These are phyloP conservation scores for Lamprologus lemairii DNA, from an alignment of 2,113 vertebrate genomes.

Conservation along the genomic window DNA sequence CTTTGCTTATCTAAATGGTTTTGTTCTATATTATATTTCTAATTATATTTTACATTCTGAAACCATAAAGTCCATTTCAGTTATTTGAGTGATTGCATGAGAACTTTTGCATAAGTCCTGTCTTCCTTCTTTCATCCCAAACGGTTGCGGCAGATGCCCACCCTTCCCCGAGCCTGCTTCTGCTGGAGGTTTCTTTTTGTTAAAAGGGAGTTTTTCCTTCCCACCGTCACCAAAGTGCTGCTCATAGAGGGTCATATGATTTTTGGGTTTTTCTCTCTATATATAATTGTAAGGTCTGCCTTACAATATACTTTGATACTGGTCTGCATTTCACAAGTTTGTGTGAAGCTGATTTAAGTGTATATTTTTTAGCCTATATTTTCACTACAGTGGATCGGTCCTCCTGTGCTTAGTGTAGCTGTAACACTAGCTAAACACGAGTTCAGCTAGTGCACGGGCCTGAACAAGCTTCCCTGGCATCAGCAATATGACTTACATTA, in stretches of 20 bases:
- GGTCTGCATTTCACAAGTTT: not conserved
- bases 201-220: not conserved
- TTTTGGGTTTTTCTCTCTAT: not conserved
- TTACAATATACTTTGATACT: not conserved
- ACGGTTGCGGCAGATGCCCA: accelerated
- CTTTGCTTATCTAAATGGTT: not conserved
- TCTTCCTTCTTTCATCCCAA: not conserved
- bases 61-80: not conserved
- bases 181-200: not conserved
- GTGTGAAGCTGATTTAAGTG: not conserved
- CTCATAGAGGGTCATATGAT: not conserved
- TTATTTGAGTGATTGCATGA: not conserved
- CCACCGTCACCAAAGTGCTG: not conserved
- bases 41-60: not conserved
- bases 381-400: not conserved
- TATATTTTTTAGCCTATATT: not conserved
- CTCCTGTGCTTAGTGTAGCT: not conserved
- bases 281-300: not conserved
- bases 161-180: accelerated
- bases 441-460: not conserved
- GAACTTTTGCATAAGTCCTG: not conserved
- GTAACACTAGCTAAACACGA: not conserved
- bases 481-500: not conserved
- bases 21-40: not conserved
- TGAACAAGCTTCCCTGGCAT: not conserved